Base-by-base conservation (phyloP, 2,888 invertebrate species). In the Drosophila rellima region DNA sequence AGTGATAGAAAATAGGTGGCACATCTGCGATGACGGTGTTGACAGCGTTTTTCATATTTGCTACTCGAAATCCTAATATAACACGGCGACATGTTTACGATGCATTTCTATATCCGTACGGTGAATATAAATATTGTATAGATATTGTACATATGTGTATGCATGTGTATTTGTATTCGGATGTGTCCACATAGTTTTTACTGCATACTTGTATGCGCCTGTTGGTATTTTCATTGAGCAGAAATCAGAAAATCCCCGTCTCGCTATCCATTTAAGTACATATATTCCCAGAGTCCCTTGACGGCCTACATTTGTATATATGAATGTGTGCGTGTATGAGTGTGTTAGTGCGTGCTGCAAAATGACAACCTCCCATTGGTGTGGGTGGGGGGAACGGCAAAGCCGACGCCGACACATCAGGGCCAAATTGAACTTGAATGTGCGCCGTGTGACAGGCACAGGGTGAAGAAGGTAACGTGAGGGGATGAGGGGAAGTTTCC, bases 401-500 rank as follows among this genome's bases (percentile, higher is more conserved):
- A 50, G 45, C 44, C 40, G 37, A 57, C 60, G 65, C 56, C 74
- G 75, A 75, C 73, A 73, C 80, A 82, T 82, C 77, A 86, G 77
- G 86, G 79, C 82, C 68, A 86, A 82, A 86, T 84, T 86, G 86
- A 77, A 79, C 77, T 66, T 77, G 70, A 82, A 82, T 80, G 82
- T 74, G 67, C 71, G 69, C 67, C 82, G 71, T 64, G 67, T 82
- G 82, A 55, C 60, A 51, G 51, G 52, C 57, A 78, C 52, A 60
- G 51, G 56, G n/a, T 3, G 18, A n/a, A n/a, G 29, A 11, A 7
- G 17, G 26, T 2, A 29, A 48, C 8, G 37, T 2, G 2, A 23
- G 23, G 47, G 3, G 55, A 33, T 45, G 48, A 48, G 55, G 59
- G 37, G 42, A 31, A 44, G 11, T 17, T 20, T 18, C 23, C 20